Evolutionary conservation across 2,888 invertebrate genomes (phyloP).

Genomic region (Malacosoma neustria): DNA sequence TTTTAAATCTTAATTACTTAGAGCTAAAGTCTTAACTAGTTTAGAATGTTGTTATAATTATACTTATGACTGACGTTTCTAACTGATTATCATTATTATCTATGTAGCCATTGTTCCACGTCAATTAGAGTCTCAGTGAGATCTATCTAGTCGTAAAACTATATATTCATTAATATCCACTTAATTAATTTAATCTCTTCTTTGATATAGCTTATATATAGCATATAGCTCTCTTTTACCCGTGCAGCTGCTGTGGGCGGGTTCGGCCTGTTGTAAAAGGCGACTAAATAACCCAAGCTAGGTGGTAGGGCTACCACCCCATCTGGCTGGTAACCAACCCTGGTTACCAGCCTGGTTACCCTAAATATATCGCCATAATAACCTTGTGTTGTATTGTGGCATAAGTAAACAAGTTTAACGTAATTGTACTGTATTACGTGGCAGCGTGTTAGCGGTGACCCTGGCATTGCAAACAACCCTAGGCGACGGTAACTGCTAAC

Average conservation of each 20-base stretch:
- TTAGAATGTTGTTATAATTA: too few species aligned
- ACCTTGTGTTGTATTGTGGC: neutral
- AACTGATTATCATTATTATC: too few species aligned
- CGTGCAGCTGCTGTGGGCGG: neutral
- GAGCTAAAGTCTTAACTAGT: too few species aligned
- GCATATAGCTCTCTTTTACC: neutral
- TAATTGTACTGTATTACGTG: neutral
- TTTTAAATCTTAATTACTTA: too few species aligned
- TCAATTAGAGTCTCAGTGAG: too few species aligned
- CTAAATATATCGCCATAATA: neutral
- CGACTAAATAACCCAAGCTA: neutral
- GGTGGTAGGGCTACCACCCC: neutral
- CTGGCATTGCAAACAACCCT: neutral
- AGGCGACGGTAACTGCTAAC: neutral
- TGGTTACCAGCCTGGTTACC: too few species aligned
- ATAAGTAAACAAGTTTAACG: neutral
- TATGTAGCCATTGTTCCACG: too few species aligned
- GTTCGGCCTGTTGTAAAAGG: neutral
- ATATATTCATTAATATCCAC: too few species aligned
- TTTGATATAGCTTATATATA: too few species aligned
- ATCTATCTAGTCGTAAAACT: too few species aligned
- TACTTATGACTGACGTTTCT: too few species aligned
- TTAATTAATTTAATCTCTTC: too few species aligned
- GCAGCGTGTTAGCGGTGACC: neutral
- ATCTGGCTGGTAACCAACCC: neutral